Percentiles rank a stretch among this genome's conserved stretches.
Conservation (phyloP, 1,140 invertebrate species). For the Saccostrea echinata region DNA sequence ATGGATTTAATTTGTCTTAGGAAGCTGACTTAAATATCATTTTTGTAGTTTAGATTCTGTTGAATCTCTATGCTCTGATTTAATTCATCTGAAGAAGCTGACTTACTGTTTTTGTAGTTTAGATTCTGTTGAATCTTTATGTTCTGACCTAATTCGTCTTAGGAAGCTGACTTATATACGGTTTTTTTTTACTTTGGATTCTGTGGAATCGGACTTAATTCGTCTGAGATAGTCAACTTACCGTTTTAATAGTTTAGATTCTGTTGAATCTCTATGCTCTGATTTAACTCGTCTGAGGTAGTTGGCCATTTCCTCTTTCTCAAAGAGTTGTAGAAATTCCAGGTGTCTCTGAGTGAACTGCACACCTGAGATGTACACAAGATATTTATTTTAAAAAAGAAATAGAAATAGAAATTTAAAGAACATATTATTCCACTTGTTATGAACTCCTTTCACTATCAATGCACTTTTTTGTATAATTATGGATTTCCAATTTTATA, state of each 20-base stretch:
- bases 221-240: neutral
- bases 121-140: constrained; percentile 35
- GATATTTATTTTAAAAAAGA: too few species aligned
- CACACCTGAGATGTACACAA: constrained; percentile 48
- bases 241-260: constrained; percentile 36
- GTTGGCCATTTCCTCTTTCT: constrained; percentile 76
- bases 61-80: too few species aligned
- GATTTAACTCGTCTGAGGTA: constrained; percentile 66
- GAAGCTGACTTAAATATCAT: too few species aligned
- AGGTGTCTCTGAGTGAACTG: constrained; percentile 66
- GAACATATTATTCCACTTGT: too few species aligned
- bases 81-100: too few species aligned
- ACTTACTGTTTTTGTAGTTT: constrained; percentile 39
- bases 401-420: neutral
- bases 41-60: too few species aligned
- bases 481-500: too few species aligned
- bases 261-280: constrained; percentile 52
- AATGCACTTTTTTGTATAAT: too few species aligned
- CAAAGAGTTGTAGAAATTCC: constrained; percentile 73
- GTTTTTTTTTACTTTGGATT: neutral
- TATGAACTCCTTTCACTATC: too few species aligned
- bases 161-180: neutral
- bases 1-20: too few species aligned
- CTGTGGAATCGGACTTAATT: neutral
- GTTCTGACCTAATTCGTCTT: neutral